Evolutionary conservation across 1,140 invertebrate species (phyloP), one percentile per base, ranked within the genome.

Genomic region (Macrocentrus cingulum): DNA sequence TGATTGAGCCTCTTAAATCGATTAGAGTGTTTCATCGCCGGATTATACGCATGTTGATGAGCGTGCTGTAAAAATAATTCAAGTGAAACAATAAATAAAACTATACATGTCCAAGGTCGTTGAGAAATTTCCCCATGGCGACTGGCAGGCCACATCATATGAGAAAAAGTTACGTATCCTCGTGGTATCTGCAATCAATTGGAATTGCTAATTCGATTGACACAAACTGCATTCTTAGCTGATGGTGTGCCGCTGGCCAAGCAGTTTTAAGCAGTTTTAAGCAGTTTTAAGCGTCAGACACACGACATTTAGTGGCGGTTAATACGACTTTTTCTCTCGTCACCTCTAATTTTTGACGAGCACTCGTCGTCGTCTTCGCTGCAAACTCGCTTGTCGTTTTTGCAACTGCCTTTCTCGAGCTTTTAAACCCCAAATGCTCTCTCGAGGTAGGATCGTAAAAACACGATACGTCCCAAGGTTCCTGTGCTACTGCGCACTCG

Each of bases 201-300:
- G 39, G 37, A 54, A 52, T 37, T 52, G 41, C 16, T 19, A 44
- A 44, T 44, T 44, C 41, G 41, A 44, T 44, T 44, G 41, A 44
- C 34, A 44, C 39, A 54, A 13, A 41, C 22, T 44, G 8, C 16
- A 15, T 18, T 1, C 1, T 19, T 18, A 18, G 18, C 5, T 37
- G 50, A n/a, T n/a, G n/a, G n/a, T n/a, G n/a, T n/a, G n/a, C n/a
- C n/a, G n/a, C n/a, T n/a, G n/a, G n/a, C n/a, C n/a, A n/a, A n/a
- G n/a, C n/a, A n/a, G n/a, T n/a, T n/a, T n/a, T n/a, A n/a, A n/a
- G n/a, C n/a, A n/a, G n/a, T n/a, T n/a, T n/a, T n/a, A n/a, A n/a
- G n/a, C n/a, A n/a, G n/a, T n/a, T n/a, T n/a, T n/a, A n/a, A 60
- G 36, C 51, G 58, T 60, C 58, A 55, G 9, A 50, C 37, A 16